A percentile compares a stretch with the other conserved stretches of the same genome.
Conservation (phyloP, 1,140 invertebrate genomes). For the Protaetia brevitarsis region DNA sequence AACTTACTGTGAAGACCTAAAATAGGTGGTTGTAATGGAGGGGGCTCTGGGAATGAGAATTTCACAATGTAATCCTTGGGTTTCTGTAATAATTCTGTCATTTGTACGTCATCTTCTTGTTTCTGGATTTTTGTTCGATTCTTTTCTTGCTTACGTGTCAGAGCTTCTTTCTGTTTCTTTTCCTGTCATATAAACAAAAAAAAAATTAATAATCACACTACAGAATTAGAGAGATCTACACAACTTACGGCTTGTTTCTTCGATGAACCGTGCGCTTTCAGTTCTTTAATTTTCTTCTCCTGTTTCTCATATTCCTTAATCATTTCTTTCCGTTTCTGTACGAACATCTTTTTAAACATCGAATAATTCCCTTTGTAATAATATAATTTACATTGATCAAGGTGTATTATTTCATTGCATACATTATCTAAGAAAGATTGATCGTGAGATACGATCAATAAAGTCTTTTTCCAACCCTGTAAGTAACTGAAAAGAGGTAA, state of each 20-base stretch:
- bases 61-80: constrained; percentile 96
- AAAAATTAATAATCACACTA: neutral
- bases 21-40: constrained; percentile 92
- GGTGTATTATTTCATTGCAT: constrained; percentile 97
- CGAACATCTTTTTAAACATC: constrained; percentile 99
- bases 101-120: constrained; percentile 75
- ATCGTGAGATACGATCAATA: constrained; percentile 97
- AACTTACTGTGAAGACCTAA: constrained; percentile 82
- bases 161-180: constrained; percentile 86
- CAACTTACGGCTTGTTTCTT: constrained; percentile 84
- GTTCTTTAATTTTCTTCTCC: constrained; percentile 88
- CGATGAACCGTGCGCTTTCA: constrained; percentile 93
- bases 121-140: constrained; percentile 77
- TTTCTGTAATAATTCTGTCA: constrained; percentile 77
- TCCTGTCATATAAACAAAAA: constrained; percentile 58
- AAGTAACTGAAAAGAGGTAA: constrained; percentile 66
- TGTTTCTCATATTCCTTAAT: constrained; percentile 99
- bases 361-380: constrained; percentile 99
- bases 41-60: constrained; percentile 94
- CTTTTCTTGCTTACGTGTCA: constrained; percentile 94
- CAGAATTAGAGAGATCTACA: neutral
- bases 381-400: constrained; percentile 90
- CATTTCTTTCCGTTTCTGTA: constrained; percentile 92
- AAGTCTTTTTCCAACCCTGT: constrained; percentile 96
- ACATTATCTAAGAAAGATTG: constrained; percentile 99